Percentiles rank a stretch among this genome's conserved stretches.
Evolutionary conservation across 2,113 vertebrate species (phyloP).

Genomic region (Grus americana): DNA sequence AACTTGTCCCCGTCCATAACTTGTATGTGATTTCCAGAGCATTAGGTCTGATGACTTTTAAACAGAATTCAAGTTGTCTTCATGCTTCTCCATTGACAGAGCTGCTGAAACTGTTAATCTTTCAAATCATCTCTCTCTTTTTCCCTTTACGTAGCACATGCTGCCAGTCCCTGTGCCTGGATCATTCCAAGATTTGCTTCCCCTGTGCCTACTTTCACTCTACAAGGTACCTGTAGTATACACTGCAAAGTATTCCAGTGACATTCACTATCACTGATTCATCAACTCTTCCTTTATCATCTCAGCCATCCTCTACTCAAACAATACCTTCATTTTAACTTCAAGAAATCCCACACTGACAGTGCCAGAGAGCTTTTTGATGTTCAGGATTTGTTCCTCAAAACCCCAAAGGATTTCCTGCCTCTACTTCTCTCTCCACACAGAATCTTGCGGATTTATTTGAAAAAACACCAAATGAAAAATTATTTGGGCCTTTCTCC

Average conservation of each 20-base stretch:
- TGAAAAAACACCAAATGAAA: not conserved
- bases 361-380: fast-evolving
- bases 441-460: not conserved
- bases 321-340: not conserved
- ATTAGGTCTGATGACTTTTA: not conserved
- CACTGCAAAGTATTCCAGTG: not conserved
- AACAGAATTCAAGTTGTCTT: not conserved
- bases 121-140: not conserved
- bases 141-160: fast-evolving
- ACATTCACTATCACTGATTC: not conserved
- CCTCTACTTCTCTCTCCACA: not conserved
- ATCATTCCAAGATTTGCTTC: not conserved
- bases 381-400: not conserved
- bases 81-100: not conserved
- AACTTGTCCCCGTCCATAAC: not conserved
- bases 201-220: not conserved
- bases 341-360: not conserved
- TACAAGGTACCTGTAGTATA: not conserved
- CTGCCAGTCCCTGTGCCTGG: not conserved
- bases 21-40: not conserved
- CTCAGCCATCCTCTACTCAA: not conserved
- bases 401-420: not conserved
- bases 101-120: not conserved
- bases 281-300: not conserved
- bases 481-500: not conserved